Base-by-base conservation (phyloP, 2,797 vertebrate genomes). In the Sebastes dallii region DNA sequence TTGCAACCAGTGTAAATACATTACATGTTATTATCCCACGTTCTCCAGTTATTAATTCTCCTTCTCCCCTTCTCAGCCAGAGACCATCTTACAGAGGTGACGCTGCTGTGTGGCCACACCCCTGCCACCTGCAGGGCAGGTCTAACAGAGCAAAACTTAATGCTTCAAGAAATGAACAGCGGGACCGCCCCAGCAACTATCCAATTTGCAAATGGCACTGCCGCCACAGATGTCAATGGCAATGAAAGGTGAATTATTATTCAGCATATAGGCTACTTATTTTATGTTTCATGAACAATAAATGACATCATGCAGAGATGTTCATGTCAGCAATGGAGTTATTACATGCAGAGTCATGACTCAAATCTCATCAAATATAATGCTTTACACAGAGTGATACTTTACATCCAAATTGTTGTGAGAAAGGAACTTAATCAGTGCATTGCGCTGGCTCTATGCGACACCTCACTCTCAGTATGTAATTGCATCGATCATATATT, bases 81-180 rank as follows among this genome's bases (percentile, higher is more conserved):
- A 66, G 92, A 86, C 7, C 90, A 72, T 25, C 88, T 85, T 10
- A 91, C 89, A 78, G 95, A 94, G 84, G 89, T 86, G 75, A 94
- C 89, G 16, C 67, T 94, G 72, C 87, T 93, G 70, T 92, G 88
- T 76, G 85, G 81, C 59, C 92, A 93, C 80, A 76, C 89, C 66
- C 82, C 87, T 46, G 42, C 36, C 58, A 74, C 79, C 61, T 93
- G 92, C 78, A 91, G 85, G 58, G 88, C 80, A 42, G 90, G 82
- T 60, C 81, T 60, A 74, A 88, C 95, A 42, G 94, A 94, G 64
- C 96, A 95, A 80, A 89, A 88, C 6, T 78, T 97, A 73, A 94
- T 92, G 86, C 92, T 96, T 64, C 95, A 96, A 80, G 94, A 95
- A 68, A 91, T 93, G 80, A 95, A 92, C 1, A 87, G 94, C 30